A percentile compares a stretch with the other conserved stretches of the same genome.
Conservation (phyloP, 64 coral and sea anemone species). For the Acropora tenuis region DNA sequence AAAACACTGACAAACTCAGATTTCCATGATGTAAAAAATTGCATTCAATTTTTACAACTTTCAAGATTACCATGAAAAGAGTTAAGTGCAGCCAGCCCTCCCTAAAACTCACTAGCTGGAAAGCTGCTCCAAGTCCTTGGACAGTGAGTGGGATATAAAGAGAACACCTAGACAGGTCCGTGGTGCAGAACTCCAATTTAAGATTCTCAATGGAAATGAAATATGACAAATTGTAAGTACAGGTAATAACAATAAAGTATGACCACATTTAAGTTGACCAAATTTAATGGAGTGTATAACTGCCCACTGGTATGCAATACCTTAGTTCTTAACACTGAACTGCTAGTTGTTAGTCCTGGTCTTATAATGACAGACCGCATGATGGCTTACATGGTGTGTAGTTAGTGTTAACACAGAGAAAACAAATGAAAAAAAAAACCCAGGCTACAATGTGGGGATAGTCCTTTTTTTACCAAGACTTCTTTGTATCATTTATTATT, state of each 20-base stretch:
- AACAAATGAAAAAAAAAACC: neutral
- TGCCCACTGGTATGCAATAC: too few species aligned
- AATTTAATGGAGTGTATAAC: neutral
- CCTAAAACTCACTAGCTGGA: neutral
- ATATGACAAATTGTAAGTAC: neutral
- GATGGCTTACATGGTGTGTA: neutral
- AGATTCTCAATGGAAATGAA: neutral
- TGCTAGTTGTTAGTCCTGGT: too few species aligned
- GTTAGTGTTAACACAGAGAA: neutral
- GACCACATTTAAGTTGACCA: neutral
- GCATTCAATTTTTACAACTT: neutral
- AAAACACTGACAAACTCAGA: neutral
- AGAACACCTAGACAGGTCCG: neutral
- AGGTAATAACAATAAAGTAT: neutral
- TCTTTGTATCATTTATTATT: too few species aligned
- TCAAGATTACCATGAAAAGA: neutral
- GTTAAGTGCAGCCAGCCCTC: neutral
- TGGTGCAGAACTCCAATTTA: neutral
- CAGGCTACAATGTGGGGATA: too few species aligned
- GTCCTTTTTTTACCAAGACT: too few species aligned
- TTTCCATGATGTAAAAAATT: slow-evolving; percentile 7
- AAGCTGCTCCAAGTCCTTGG: neutral
- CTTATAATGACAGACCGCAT: neutral
- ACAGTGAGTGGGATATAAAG: slow-evolving; percentile 4
- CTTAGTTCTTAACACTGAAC: too few species aligned